Conservation (phyloP, 2,113 vertebrate genomes). For the Protobothrops flavoviridis region DNA sequence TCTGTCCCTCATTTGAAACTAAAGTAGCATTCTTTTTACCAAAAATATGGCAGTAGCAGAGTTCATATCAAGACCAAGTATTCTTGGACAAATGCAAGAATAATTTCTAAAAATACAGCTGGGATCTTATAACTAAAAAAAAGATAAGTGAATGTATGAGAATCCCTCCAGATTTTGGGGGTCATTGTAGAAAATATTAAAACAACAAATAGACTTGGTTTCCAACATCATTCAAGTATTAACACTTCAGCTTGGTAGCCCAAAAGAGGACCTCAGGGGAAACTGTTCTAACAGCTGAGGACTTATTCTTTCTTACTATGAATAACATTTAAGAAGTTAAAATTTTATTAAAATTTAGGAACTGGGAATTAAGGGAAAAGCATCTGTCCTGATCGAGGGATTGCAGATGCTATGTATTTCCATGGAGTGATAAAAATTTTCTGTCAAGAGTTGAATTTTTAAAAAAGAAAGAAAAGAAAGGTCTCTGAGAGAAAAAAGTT, state of each 20-base stretch:
- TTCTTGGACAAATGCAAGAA: background rate
- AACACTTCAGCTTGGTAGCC: background rate
- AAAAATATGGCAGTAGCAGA: background rate
- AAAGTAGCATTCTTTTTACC: background rate
- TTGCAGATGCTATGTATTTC: background rate
- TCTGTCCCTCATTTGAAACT: background rate
- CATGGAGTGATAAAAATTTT: background rate
- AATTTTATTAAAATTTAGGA: background rate
- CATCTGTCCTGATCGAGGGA: background rate
- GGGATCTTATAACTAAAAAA: background rate
- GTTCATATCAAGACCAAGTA: background rate
- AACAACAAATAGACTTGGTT: background rate
- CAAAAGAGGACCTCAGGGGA: background rate
- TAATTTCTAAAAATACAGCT: background rate
- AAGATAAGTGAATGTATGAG: background rate
- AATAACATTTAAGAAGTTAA: background rate
- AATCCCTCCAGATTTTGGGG: background rate
- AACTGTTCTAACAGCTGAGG: background rate
- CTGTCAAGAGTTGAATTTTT: background rate
- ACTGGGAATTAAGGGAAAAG: background rate
- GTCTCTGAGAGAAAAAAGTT: background rate
- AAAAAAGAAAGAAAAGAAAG: background rate
- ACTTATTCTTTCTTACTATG: background rate
- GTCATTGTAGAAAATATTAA: background rate
- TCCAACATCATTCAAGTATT: background rate